These are phyloP conservation scores for Talpa occidentalis DNA, from an alignment of 2,113 vertebrate genomes.

Conservation along the genomic window DNA sequence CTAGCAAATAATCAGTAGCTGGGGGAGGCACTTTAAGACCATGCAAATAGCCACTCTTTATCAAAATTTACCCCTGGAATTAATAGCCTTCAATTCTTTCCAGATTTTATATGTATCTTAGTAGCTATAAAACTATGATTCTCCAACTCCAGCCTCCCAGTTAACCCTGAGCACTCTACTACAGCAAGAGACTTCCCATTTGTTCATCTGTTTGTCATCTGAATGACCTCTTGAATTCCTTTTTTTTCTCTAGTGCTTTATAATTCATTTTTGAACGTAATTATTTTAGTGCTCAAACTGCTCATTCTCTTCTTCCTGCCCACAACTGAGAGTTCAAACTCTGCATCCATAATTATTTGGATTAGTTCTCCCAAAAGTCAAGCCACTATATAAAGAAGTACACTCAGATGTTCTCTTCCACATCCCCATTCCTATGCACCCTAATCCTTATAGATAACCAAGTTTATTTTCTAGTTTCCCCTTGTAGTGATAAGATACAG, in stretches of 20 bases:
- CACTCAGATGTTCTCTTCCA: background rate
- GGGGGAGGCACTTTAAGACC: background rate
- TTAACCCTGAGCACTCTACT: background rate
- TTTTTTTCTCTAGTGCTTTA: background rate
- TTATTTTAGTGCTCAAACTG: conserved; percentile 33
- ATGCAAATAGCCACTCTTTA: background rate
- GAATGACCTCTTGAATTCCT: background rate
- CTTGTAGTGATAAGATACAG: background rate
- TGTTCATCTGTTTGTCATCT: background rate
- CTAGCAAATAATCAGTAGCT: background rate
- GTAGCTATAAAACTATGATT: background rate
- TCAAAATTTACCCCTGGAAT: background rate
- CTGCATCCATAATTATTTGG: background rate
- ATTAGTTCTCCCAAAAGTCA: conserved; percentile 1
- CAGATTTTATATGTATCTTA: background rate
- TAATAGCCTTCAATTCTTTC: background rate
- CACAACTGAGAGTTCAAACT: conserved; percentile 26
- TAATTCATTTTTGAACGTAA: background rate
- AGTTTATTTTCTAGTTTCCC: background rate
- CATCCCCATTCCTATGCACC: background rate
- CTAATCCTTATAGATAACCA: background rate
- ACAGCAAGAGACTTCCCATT: background rate
- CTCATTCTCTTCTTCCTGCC: background rate
- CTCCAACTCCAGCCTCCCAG: background rate
- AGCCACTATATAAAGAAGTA: background rate